phyloP scores from a whole-genome alignment of 1,140 invertebrate species.

The Pseudomyrmex concolor region DNA sequence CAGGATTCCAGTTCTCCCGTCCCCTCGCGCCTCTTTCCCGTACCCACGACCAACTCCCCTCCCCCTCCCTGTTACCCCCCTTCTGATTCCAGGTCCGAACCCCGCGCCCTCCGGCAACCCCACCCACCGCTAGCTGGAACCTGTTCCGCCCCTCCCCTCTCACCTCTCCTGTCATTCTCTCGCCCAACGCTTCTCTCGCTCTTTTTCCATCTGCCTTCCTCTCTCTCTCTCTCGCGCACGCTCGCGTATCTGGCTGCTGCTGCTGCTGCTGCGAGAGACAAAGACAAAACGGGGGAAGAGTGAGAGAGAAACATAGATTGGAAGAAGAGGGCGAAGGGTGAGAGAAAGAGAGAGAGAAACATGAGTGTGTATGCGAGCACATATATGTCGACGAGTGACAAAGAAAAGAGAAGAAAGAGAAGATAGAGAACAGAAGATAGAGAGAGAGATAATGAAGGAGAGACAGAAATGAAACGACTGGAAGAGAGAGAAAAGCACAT shows the following conservation, averaged over 20 bases:
- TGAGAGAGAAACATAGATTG: conserved; percentile 62
- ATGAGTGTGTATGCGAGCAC: conserved; percentile 2
- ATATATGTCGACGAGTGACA: conserved; percentile 39
- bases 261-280: conserved; percentile 51
- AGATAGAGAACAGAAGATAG: conserved; percentile 58
- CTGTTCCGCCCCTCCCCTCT: conserved; percentile 79
- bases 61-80: conserved; percentile 48
- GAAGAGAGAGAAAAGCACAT: conserved; percentile 69
- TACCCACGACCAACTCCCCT: conserved; percentile 8
- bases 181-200: conserved; percentile 63
- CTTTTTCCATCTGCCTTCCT: conserved; percentile 84
- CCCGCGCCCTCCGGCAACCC: conserved; percentile 75
- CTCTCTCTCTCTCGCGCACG: conserved; percentile 21
- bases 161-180: conserved; percentile 67
- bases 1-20: conserved; percentile 84
- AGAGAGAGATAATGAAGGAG: conserved; percentile 65
- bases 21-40: conserved; percentile 58
- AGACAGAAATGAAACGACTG: conserved; percentile 61
- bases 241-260: conserved; percentile 67
- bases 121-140: conserved; percentile 79
- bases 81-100: conserved; percentile 62
- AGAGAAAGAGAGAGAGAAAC: conserved; percentile 41
- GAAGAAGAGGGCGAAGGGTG: conserved; percentile 46
- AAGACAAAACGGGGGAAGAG: conserved; percentile 31
- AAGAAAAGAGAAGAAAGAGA: conserved; percentile 34